Evolutionary conservation across 2,113 vertebrate species (phyloP).

Genomic region (Lota lota): DNA sequence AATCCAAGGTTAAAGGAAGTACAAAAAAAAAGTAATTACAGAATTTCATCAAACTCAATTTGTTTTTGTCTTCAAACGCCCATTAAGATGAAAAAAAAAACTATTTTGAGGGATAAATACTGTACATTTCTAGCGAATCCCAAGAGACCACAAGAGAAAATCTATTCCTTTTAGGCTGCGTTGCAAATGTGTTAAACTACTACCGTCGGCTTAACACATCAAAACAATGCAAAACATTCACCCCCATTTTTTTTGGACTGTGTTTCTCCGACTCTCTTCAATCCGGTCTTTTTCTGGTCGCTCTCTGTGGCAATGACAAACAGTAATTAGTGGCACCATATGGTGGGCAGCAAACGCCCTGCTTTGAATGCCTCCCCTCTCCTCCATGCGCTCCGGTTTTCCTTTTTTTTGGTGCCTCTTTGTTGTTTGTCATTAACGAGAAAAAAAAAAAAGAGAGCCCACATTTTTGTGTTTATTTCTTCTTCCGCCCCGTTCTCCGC

Average conservation of each 20-base stretch:
- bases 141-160: slow-evolving; percentile 38
- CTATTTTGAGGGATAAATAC: slow-evolving; percentile 20
- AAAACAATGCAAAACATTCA: slow-evolving; percentile 59
- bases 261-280: slow-evolving; percentile 39
- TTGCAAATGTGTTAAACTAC: slow-evolving; percentile 26
- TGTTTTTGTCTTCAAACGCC: slow-evolving; percentile 23
- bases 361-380: slow-evolving; percentile 73
- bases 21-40: too few relatives aligned
- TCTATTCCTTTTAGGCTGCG: slow-evolving; percentile 29
- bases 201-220: slow-evolving; percentile 21
- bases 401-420: slow-evolving; percentile 35
- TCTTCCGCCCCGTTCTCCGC: slow-evolving; percentile 9
- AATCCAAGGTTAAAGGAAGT: too few relatives aligned
- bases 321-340: slow-evolving; percentile 79
- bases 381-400: slow-evolving; percentile 75
- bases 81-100: slow-evolving; percentile 21
- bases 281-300: slow-evolving; percentile 44
- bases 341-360: slow-evolving; percentile 61
- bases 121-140: slow-evolving; percentile 21
- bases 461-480: slow-evolving; percentile 28
- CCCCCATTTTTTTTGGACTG: slow-evolving; percentile 49
- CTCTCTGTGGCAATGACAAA: slow-evolving; percentile 57
- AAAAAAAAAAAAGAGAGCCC: slow-evolving; percentile 28
- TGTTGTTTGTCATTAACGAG: slow-evolving; percentile 66
- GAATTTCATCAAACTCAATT: slow-evolving; percentile 19